Conservation (phyloP, 2,888 invertebrate genomes). For the Cenopis cana region DNA sequence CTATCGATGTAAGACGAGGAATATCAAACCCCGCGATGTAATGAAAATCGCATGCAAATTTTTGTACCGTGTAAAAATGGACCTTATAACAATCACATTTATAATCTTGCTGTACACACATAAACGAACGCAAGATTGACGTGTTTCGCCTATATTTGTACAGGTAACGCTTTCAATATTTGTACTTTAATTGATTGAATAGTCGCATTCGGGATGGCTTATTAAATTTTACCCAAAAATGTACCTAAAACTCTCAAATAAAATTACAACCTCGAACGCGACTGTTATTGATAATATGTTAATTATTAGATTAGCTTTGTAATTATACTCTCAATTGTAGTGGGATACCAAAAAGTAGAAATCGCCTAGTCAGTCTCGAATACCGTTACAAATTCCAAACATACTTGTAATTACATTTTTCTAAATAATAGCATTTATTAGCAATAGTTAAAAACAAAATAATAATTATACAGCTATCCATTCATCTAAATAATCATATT, state of each 20-base stretch:
- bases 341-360: conserved; percentile 42
- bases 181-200: neutral
- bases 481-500: neutral
- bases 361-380: conserved; percentile 41
- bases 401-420: conserved; percentile 1
- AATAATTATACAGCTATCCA: neutral
- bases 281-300: conserved; percentile 3
- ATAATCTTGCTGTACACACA: neutral
- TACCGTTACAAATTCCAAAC: neutral
- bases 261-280: neutral
- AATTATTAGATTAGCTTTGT: conserved; percentile 21
- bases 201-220: neutral
- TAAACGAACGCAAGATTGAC: neutral
- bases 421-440: conserved; percentile 38
- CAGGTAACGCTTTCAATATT: neutral
- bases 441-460: conserved; percentile 4
- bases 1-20: too few relatives aligned
- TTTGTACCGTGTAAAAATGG: too few relatives aligned
- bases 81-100: too few relatives aligned
- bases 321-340: conserved; percentile 23
- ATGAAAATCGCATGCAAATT: too few relatives aligned
- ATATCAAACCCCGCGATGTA: too few relatives aligned
- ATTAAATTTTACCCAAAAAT: too few relatives aligned
- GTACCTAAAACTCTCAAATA: too few relatives aligned
- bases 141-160: neutral